Evolutionary conservation across 2,113 vertebrate genomes (phyloP), one percentile per base, ranked within the genome.

Genomic region (Thinocorus orbignyianus): DNA sequence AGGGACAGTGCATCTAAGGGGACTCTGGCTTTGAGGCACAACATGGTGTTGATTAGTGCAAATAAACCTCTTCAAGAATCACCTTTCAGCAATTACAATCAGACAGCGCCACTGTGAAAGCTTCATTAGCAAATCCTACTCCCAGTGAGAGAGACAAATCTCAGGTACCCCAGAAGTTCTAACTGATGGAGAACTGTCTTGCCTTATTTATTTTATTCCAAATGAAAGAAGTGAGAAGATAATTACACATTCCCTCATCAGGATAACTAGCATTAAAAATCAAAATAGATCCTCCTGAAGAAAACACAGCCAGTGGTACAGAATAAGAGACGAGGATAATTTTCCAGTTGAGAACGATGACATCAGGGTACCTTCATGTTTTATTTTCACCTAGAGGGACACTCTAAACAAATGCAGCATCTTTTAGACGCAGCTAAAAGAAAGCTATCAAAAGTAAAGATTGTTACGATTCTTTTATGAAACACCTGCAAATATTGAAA

Each of bases 31-130:
- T 98, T 98, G 96, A 98, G 96, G 97, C 97, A 96, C 97, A 96
- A 97, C 91, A 54, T 96, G 97, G 95, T 97, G 97, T 97, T 98
- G 98, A 98, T 98, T 98, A 97, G 97, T 96, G 93, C 92, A 97
- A 96, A 97, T 92, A 97, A 95, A 97, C 68, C 92, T 96, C 96
- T 97, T 95, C 96, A 95, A 84, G 92, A 92, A 86, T 82, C 94
- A 93, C 84, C 94, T 97, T 97, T 94, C 70, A 86, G 95, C 97
- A 97, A 97, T 97, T 96, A 96, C 97, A 98, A 98, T 98, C 97
- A 98, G 91, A 92, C 88, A 37, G 64, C 6, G 17, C 78, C 80
- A 92, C 90, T 72, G 93, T 77, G 92, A 97, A 96, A 97, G 95
- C 96, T 97, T 98, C 96, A 97, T 97, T 97, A 98, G 95, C 94